Percentiles rank a stretch among this genome's conserved stretches.
phyloP scores from a whole-genome alignment of 2,113 vertebrate species.

The Stigmatopora argus region DNA sequence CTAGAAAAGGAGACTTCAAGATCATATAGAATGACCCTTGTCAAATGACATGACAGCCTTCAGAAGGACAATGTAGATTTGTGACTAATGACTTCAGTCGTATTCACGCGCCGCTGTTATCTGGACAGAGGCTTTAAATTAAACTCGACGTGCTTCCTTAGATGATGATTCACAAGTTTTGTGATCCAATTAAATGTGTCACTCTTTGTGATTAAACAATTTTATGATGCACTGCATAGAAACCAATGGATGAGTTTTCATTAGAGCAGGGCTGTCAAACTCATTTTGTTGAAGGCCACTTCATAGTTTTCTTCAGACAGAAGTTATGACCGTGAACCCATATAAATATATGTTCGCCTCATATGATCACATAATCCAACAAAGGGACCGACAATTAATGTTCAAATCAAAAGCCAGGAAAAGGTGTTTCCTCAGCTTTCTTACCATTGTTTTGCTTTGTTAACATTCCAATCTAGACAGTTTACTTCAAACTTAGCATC shows the following conservation, averaged over 20 bases:
- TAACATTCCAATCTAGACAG: not conserved
- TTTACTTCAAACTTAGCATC: not conserved
- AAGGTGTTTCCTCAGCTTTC: no score
- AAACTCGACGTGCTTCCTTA: not conserved
- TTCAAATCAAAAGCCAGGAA: no score
- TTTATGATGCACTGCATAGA: not conserved
- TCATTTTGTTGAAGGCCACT: no score
- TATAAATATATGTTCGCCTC: no score
- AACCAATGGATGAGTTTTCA: not conserved
- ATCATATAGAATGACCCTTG: conserved; percentile 11
- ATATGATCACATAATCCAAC: no score
- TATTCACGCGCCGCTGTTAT: conserved; percentile 17
- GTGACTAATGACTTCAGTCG: conserved; percentile 30
- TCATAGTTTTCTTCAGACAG: no score
- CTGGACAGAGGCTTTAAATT: not conserved
- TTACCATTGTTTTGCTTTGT: not conserved
- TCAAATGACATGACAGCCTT: conserved; percentile 15
- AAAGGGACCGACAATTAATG: no score
- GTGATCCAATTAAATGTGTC: not conserved
- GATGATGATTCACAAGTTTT: not conserved
- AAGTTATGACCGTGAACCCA: no score
- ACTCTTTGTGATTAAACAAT: not conserved
- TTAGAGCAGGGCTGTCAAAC: not conserved
- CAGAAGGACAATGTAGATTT: conserved; percentile 7
- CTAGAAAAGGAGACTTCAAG: conserved; percentile 9